Base-by-base conservation (phyloP, 2,888 invertebrate species). In the Chydorus sphaericus region DNA sequence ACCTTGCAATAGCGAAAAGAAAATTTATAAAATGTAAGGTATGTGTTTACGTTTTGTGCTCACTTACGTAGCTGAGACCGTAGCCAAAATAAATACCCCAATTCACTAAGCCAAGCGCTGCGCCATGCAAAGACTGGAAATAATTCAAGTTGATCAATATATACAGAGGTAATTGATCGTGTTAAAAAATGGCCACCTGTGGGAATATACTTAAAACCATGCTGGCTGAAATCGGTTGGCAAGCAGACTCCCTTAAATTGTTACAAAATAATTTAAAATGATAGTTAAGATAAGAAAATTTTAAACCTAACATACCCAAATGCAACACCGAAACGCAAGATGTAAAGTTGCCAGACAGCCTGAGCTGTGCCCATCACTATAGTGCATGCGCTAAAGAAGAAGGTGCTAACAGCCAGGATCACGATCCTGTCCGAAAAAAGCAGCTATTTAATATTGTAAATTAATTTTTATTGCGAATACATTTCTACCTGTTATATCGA, bases 71-170 rank as follows among this genome's bases (percentile, higher is more conserved):
- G 0, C 91, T 88, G 61, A 92, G 82, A 48, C 91, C 91, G 64
- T 91, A 92, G 3, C 92, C 92, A 31, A 91, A 88, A 66, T 92
- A 93, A 62, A 92, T 91, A 11, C 93, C 92, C 91, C 91, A 92
- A 70, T 92, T 92, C 74, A 92, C 92, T 60, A 93, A 81, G 1
- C 91, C 89, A 76, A 92, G 82, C 14, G 91, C 92, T 39, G 91
- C 70, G 1, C 88, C 92, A 57, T 92, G 77, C 65, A 88, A 84
- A 59, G 66, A 61, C 65, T 66, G 54, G 6, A 54, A 48, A 49
- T 18, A 14, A 30, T n/a, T 11, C n/a, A 26, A 23, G 11, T 18
- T 49, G 8, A n/a, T n/a, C n/a, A 52, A 31, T 48, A 14, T 4
- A 31, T 20, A 5, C 29, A 10, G 28, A 20, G 10, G 14, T 26